Conservation (phyloP, 2,113 vertebrate genomes). For the Australoheros scitulus region DNA sequence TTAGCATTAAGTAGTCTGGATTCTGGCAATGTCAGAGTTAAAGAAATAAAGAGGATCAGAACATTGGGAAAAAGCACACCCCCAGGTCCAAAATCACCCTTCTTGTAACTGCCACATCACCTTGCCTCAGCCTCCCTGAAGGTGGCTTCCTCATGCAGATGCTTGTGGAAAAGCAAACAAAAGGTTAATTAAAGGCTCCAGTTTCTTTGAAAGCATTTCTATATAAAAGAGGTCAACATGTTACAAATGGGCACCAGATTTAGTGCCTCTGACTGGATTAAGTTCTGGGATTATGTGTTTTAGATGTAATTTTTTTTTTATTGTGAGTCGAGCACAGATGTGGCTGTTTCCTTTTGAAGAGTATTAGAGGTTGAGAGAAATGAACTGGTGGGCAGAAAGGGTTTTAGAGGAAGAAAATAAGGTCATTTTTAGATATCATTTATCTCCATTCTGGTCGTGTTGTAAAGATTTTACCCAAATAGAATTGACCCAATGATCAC, state of each 20-base stretch:
- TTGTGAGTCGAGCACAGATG: conserved; percentile 13
- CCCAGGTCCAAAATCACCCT: background rate
- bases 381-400: conserved; percentile 12
- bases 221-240: conserved; percentile 30
- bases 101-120: background rate
- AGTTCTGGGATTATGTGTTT: conserved; percentile 56
- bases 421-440: background rate
- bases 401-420: background rate
- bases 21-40: background rate
- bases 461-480: background rate
- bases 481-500: background rate
- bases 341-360: conserved; percentile 17
- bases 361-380: conserved; percentile 13
- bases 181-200: conserved; percentile 1
- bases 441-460: background rate
- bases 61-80: background rate
- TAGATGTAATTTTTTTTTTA: conserved; percentile 33
- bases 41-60: background rate
- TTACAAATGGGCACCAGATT: conserved; percentile 46
- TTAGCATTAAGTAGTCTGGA: background rate
- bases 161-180: background rate
- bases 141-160: background rate
- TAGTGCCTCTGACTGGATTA: conserved; percentile 58
- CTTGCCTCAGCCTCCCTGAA: background rate
- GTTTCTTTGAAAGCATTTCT: background rate